Evolutionary conservation across 2,113 vertebrate species (phyloP).

Genomic region (Mustela lutreola): DNA sequence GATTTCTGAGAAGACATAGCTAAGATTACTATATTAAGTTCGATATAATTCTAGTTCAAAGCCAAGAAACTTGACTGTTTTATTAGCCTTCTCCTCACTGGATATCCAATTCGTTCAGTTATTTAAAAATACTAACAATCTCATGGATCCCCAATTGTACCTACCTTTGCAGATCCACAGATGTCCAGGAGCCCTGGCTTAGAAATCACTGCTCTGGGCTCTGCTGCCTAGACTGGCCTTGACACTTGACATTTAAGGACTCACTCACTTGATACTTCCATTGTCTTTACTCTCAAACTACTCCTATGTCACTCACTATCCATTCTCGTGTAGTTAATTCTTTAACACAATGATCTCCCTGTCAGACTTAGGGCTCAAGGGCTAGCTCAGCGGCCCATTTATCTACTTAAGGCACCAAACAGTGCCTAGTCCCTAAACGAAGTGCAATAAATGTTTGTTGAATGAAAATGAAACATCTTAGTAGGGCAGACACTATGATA

Average conservation of each 20-base stretch:
- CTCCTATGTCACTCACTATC: not conserved
- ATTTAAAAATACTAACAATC: conserved; percentile 7
- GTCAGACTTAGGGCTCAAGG: not conserved
- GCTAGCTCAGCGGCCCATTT: not conserved
- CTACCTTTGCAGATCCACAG: not conserved
- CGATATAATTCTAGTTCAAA: conserved; percentile 21
- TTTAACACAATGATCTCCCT: not conserved
- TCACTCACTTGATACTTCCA: not conserved
- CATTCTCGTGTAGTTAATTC: not conserved
- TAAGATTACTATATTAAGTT: conserved; percentile 5
- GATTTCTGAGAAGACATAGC: conserved; percentile 7
- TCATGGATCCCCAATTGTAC: not conserved
- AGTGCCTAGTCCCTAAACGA: not conserved
- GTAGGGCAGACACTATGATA: not conserved
- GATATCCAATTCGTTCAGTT: not conserved
- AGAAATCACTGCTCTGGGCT: not conserved
- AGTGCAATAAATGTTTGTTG: not conserved
- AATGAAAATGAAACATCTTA: not conserved
- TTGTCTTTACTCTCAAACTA: not conserved
- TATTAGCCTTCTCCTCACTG: not conserved
- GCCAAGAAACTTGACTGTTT: conserved; percentile 15
- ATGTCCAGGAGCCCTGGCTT: not conserved
- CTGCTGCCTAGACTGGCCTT: not conserved
- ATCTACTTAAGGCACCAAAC: not conserved
- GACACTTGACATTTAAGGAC: not conserved